Evolutionary conservation across 2,113 vertebrate species (phyloP).

Genomic region (Anser brachyrhynchus): DNA sequence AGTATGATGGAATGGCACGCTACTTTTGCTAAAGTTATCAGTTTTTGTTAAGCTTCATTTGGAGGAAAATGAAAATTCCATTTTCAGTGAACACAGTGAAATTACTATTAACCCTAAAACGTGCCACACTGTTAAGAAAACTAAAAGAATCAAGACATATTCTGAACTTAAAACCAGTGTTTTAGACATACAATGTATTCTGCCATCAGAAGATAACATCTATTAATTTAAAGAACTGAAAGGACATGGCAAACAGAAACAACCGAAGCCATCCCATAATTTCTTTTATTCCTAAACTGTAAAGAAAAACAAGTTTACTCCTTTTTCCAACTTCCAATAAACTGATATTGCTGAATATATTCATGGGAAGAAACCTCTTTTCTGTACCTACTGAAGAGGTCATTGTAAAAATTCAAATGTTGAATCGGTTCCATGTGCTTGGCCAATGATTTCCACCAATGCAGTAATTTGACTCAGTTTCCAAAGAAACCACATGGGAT

Average conservation of each 20-base stretch:
- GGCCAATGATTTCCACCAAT: background rate
- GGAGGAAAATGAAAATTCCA: background rate
- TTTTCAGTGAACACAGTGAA: background rate
- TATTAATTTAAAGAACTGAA: background rate
- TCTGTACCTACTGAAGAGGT: rapidly evolving
- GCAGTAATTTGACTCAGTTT: background rate
- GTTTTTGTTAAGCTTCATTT: background rate
- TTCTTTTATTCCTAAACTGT: background rate
- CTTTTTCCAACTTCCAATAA: background rate
- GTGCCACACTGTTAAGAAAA: background rate
- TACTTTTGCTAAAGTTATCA: background rate
- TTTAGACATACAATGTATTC: background rate
- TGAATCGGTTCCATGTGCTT: background rate
- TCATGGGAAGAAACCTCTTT: background rate
- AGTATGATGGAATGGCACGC: rapidly evolving
- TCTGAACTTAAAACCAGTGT: background rate
- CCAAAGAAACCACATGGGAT: background rate
- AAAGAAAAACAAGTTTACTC: background rate
- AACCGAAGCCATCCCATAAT: background rate
- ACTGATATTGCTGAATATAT: background rate
- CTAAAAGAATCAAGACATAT: background rate
- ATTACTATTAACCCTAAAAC: background rate
- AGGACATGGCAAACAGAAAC: background rate
- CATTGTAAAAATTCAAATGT: background rate
- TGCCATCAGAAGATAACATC: background rate